phyloP scores from a whole-genome alignment of 1,140 invertebrate genomes.

The Gerris buenoi region DNA sequence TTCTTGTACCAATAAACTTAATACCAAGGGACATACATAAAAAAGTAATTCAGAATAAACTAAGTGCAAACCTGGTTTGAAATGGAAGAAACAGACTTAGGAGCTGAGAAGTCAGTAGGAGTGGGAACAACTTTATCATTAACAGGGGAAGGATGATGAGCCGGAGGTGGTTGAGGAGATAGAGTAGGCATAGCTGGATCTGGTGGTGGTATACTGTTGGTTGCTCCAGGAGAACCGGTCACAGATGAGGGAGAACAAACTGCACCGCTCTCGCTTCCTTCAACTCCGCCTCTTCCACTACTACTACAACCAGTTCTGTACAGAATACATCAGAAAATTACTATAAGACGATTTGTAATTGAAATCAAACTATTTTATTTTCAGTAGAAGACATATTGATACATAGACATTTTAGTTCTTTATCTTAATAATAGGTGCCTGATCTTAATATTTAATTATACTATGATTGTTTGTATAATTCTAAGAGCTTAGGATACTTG shows the following conservation, averaged over 20 bases:
- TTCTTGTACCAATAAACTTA: not conserved
- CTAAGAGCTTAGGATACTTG: no score
- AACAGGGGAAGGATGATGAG: slow-evolving; percentile 33
- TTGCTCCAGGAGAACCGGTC: slow-evolving; percentile 57
- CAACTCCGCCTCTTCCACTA: no score
- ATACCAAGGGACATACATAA: not conserved
- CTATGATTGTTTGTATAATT: no score
- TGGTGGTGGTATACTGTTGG: slow-evolving; percentile 48
- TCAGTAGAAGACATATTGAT: no score
- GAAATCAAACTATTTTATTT: no score
- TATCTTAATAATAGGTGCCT: no score
- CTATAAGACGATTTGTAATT: not conserved
- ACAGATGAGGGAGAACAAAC: slow-evolving; percentile 58
- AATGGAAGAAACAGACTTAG: slow-evolving; percentile 39
- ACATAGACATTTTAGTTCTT: no score
- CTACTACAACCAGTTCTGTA: not conserved
- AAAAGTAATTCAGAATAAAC: not conserved
- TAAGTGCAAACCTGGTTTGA: slow-evolving; percentile 28
- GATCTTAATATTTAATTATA: no score
- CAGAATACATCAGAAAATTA: not conserved
- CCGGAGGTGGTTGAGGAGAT: slow-evolving; percentile 32
- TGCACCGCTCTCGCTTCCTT: no score
- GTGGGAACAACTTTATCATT: slow-evolving; percentile 29
- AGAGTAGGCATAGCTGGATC: slow-evolving; percentile 62
- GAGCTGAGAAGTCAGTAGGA: slow-evolving; percentile 33